Evolutionary conservation across 2,888 invertebrate species (phyloP).

Genomic region (Chrysina gloriosa): DNA sequence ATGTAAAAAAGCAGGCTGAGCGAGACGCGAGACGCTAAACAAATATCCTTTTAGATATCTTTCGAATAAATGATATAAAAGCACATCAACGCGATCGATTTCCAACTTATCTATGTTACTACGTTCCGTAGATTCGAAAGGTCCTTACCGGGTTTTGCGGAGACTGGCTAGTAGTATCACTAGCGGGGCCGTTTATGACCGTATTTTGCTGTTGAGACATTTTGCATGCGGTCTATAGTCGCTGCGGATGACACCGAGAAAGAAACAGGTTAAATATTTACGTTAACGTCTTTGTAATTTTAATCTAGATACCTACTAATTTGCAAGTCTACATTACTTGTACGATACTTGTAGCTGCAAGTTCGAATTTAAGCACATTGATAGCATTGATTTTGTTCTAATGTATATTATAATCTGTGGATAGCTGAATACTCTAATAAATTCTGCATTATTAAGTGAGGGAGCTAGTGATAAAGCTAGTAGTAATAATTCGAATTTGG

Average conservation of each 20-base stretch:
- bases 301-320: not conserved
- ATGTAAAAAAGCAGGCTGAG: not conserved
- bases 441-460: no score
- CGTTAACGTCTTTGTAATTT: no score
- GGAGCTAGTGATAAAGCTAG: no score
- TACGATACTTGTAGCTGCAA: no score
- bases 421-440: no score
- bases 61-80: no score
- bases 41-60: no score
- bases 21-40: not conserved
- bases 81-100: no score
- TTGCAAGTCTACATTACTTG: slow-evolving; percentile 10
- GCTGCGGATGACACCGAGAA: slow-evolving; percentile 20
- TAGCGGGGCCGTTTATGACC: slow-evolving; percentile 46
- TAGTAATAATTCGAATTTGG: no score
- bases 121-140: not conserved
- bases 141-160: slow-evolving; percentile 40
- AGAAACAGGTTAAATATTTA: slow-evolving; percentile 17
- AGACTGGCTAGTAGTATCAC: slow-evolving; percentile 39
- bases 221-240: slow-evolving; percentile 37
- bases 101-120: slow-evolving; percentile 2
- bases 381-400: no score
- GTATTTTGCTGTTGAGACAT: slow-evolving; percentile 48
- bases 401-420: no score
- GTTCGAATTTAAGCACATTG: no score